These are phyloP conservation scores for Dendroctonus ponderosae DNA, from an alignment of 1,140 invertebrate genomes.

Conservation along the genomic window DNA sequence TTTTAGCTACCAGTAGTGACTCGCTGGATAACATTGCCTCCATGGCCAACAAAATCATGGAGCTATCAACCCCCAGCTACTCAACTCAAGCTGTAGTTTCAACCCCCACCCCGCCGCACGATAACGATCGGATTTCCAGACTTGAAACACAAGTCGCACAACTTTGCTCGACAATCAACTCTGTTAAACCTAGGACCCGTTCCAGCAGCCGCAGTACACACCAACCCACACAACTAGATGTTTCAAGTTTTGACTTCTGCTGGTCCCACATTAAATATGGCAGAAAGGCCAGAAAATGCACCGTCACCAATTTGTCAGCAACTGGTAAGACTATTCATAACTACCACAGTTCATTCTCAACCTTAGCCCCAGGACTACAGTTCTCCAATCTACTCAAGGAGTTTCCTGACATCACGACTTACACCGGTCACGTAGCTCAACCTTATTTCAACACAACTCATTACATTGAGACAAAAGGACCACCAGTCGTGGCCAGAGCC, in stretches of 20 bases:
- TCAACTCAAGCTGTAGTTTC: constrained; percentile 2
- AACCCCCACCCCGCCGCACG: background rate
- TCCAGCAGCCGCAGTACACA: background rate
- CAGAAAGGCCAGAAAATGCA: constrained; percentile 37
- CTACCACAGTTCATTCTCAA: too few relatives aligned
- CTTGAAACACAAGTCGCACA: background rate
- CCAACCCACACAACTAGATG: background rate
- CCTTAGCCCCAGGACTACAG: background rate
- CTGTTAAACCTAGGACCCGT: background rate
- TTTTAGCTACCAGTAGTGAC: too few relatives aligned
- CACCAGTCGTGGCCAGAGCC: background rate
- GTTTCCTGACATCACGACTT: background rate
- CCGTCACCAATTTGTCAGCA: background rate
- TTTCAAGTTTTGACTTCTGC: constrained; percentile 23
- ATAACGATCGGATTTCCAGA: background rate
- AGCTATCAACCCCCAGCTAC: background rate
- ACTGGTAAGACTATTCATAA: background rate
- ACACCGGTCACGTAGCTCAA: background rate
- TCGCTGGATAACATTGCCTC: too few relatives aligned
- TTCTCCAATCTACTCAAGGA: constrained; percentile 3
- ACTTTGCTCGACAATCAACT: background rate
- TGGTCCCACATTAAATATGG: constrained; percentile 40
- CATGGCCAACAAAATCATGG: too few relatives aligned
- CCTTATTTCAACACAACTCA: background rate
- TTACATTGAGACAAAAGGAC: too few relatives aligned